Evolutionary conservation across 2,888 invertebrate genomes (phyloP), one percentile per base, ranked within the genome.

Genomic region (Idaea aversata): DNA sequence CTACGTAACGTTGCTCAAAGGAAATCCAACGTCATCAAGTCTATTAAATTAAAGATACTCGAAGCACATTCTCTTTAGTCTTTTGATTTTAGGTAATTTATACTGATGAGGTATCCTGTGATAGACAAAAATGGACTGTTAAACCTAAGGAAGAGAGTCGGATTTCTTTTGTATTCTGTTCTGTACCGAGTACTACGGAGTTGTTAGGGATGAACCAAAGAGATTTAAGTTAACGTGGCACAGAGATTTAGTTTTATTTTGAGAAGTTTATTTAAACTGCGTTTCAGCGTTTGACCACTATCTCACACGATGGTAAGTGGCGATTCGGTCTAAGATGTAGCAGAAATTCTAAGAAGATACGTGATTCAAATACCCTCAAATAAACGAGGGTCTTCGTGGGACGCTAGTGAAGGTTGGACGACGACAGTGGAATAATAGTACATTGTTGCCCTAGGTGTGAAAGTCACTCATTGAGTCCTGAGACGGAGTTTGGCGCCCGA

Each of bases 11-110:
- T 65, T 65, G 65, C 47, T 74, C 65, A 75, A 72, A 74, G 68
- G 66, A 69, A 71, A 69, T 70, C 67, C 63, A 63, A 62, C 73
- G 70, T 72, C 72, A 74, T 68, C 65, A 61, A 65, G 57, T 71
- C 64, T 75, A 76, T 77, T 73, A 74, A 73, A 75, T 74, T 71
- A 73, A 74, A 75, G 71, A 70, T 70, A 70, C 70, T 70, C 67
- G 62, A 72, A 68, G 63, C 69, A 66, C 70, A 68, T 72, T 69
- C 70, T 67, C 74, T 77, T 75, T 77, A 75, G 77, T 76, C 77
- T 74, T 70, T 75, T 77, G 75, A 78, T 76, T 78, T 74, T 70
- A 70, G 71, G 72, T 75, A 74, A 76, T 72, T 74, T 70, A 66
- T 61, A 63, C 65, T 68, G 63, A 67, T 67, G 68, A 67, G 68